Percentiles rank a stretch among this genome's conserved stretches.
Evolutionary conservation across 2,797 vertebrate genomes (phyloP).

Genomic region (Centropyge bicolor): DNA sequence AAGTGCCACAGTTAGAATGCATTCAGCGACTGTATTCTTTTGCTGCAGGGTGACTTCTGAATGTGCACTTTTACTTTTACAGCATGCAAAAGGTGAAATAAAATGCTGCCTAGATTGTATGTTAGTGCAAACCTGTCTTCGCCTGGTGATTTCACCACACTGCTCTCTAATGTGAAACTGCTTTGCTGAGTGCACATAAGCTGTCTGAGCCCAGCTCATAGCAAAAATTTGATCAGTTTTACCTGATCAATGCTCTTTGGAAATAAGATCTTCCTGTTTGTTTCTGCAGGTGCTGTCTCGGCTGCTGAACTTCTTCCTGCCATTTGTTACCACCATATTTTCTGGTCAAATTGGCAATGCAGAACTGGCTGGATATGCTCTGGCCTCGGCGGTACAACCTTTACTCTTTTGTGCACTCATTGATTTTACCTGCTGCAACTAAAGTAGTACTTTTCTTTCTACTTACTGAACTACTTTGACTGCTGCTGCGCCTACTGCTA

Average conservation of each 20-base stretch:
- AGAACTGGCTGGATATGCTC: slow-evolving; percentile 84
- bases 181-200: slow-evolving; percentile 8
- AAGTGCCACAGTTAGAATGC: neutral
- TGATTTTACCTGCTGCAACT: slow-evolving; percentile 1
- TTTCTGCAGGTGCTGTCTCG: slow-evolving; percentile 82
- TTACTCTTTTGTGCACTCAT: neutral
- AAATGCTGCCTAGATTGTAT: neutral
- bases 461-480: neutral
- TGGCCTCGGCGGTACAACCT: slow-evolving; percentile 82
- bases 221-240: neutral
- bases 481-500: neutral
- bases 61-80: neutral
- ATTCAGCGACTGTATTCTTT: no score
- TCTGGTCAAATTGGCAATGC: slow-evolving; percentile 84
- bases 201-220: neutral
- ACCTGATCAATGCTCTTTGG: neutral
- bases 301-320: slow-evolving; percentile 80
- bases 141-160: slow-evolving; percentile 19
- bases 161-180: neutral
- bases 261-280: slow-evolving; percentile 19
- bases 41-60: no score
- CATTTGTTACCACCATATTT: slow-evolving; percentile 83
- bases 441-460: neutral
- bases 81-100: slow-evolving; percentile 1
- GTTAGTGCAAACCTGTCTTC: slow-evolving; percentile 5